Conservation (phyloP, 2,113 vertebrate species). For the Lonchura striata region DNA sequence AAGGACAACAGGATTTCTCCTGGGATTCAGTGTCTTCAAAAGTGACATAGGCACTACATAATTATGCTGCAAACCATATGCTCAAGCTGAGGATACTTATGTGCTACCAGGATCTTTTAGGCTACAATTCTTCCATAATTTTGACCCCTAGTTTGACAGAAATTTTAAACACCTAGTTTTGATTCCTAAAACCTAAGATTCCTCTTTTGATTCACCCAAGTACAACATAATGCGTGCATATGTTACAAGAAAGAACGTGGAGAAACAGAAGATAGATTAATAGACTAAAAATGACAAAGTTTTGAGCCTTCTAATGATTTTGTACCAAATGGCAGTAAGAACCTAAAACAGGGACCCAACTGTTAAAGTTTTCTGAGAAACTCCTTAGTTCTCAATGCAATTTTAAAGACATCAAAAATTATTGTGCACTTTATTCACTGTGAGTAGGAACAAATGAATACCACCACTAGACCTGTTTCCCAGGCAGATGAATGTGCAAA, state of each 20-base stretch:
- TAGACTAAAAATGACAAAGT: conserved; percentile 35
- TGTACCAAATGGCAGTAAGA: neutral
- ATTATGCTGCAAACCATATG: neutral
- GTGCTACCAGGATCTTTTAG: neutral
- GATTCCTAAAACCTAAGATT: neutral
- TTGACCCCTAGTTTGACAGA: neutral
- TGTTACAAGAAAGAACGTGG: conserved; percentile 33
- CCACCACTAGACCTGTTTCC: neutral
- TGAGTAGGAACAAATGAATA: neutral
- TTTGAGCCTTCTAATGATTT: neutral
- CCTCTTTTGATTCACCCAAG: neutral
- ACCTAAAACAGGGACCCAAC: no score
- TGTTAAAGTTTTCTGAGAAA: neutral
- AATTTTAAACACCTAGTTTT: neutral
- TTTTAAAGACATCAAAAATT: neutral
- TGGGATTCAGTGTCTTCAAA: neutral
- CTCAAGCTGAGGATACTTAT: neutral
- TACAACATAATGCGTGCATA: conserved; percentile 36
- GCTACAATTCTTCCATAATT: neutral
- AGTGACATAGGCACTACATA: neutral
- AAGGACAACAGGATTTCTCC: neutral
- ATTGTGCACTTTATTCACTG: neutral
- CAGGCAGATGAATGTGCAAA: neutral
- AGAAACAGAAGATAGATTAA: conserved; percentile 41
- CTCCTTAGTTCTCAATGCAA: neutral